These are phyloP conservation scores for Parnassius apollo DNA, from an alignment of 2,888 invertebrate species.

Conservation along the genomic window DNA sequence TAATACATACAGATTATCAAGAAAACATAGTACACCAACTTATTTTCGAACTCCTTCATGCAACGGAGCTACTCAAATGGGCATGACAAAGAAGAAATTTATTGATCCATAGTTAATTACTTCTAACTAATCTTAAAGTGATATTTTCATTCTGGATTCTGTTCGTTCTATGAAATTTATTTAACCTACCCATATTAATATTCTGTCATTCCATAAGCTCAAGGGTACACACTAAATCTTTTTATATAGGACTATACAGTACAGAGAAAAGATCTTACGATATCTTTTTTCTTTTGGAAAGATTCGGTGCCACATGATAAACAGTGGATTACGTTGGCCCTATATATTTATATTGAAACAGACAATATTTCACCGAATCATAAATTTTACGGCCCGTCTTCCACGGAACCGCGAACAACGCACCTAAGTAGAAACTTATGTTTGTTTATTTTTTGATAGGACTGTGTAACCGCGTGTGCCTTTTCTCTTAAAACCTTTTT, in stretches of 20 bases:
- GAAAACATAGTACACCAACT: no score
- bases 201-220: neutral
- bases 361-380: slow-evolving; percentile 69
- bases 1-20: no score
- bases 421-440: slow-evolving; percentile 74
- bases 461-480: slow-evolving; percentile 71
- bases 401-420: slow-evolving; percentile 65
- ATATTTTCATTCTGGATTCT: neutral
- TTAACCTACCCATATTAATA: no score
- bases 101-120: no score
- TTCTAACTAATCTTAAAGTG: no score
- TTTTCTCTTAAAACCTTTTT: slow-evolving; percentile 65
- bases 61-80: no score
- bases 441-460: slow-evolving; percentile 79
- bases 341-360: slow-evolving; percentile 34
- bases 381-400: slow-evolving; percentile 74
- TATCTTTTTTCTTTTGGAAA: slow-evolving; percentile 27
- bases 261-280: slow-evolving; percentile 24
- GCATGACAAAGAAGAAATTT: no score
- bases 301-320: slow-evolving; percentile 34
- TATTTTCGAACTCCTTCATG: no score
- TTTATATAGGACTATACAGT: slow-evolving; percentile 1
- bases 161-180: neutral
- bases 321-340: slow-evolving; percentile 38
- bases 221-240: neutral